phyloP scores from a whole-genome alignment of 1,140 invertebrate genomes.

The Cydia pomonella region DNA sequence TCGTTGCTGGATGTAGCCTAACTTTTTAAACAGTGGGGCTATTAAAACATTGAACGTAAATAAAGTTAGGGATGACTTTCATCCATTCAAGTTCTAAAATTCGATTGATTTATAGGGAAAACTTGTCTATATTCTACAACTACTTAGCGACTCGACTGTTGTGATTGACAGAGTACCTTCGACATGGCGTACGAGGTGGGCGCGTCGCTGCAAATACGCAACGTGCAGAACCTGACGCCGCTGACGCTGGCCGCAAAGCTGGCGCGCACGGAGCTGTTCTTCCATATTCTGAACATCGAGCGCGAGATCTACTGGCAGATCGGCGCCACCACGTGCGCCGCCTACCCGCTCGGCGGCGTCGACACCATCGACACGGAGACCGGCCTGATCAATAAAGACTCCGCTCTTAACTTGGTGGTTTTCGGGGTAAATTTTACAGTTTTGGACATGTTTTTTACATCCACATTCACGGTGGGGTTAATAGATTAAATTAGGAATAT shows the following conservation, averaged over 20 bases:
- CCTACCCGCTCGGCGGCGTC: constrained; percentile 97
- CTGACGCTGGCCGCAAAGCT: constrained; percentile 96
- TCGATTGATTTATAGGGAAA: too few species aligned
- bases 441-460: not conserved
- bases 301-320: constrained; percentile 98
- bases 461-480: too few species aligned
- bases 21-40: too few species aligned
- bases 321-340: constrained; percentile 96
- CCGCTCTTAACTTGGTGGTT: constrained; percentile 98
- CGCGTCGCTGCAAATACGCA: constrained; percentile 91
- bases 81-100: too few species aligned
- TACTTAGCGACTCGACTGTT: not conserved
- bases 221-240: constrained; percentile 94
- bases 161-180: constrained; percentile 89
- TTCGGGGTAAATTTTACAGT: constrained; percentile 90
- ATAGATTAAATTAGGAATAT: too few species aligned
- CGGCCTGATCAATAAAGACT: constrained; percentile 95
- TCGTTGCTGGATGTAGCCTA: too few species aligned
- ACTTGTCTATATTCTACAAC: too few species aligned
- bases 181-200: constrained; percentile 97
- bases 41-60: too few species aligned
- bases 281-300: constrained; percentile 96
- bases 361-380: constrained; percentile 97
- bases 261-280: constrained; percentile 96
- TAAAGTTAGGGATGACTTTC: too few species aligned